Base-by-base conservation (phyloP, 2,113 vertebrate genomes). In the Muscicapa adusta region DNA sequence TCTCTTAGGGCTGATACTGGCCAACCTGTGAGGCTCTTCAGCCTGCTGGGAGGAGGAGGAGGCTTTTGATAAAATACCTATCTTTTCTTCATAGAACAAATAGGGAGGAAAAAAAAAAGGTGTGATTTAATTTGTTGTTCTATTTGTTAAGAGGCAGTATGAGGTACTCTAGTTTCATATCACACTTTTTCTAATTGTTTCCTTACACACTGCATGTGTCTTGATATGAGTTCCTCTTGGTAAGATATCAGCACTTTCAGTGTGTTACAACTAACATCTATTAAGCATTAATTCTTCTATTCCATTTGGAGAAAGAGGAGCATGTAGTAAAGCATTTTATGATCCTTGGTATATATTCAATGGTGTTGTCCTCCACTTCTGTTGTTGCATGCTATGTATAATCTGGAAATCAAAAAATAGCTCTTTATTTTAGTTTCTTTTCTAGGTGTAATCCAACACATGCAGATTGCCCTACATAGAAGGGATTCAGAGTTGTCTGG, bases 1-100 rank as follows among this genome's bases (percentile, higher is more conserved):
- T 53, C 12, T 4, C 0, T 43, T 3, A 14, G 40, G 33, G 34
- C 14, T 24, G 8, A 9, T 1, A 10, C 12, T 29, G 3, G 12
- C 33, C 19, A 5, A 10, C 29, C 31, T 25, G 6, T 2, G 8
- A 47, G 43, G 34, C 18, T 42, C 14, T 6, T 33, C 19, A 22
- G 6, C 25, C 28, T 62, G 12, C 38, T 18, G 31, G 19, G 7
- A 40, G 5, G 4, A 48, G 18, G 24, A 48, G 18, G 24, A 51
- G 48, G 50, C 25, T 66, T 67, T 16, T 26, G 7, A 33, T 45
- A 48, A 62, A 82, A 1, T 6, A 26, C 2, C 2, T 19, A 2
- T 1, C 38, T 42, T 48, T 6, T 57, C 51, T 31, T 15, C 6
- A 25, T 9, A 11, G 6, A 42, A 48, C 12, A 76, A 66, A 33